phyloP scores from a whole-genome alignment of 2,888 invertebrate species.

The Cheilosia impressa region DNA sequence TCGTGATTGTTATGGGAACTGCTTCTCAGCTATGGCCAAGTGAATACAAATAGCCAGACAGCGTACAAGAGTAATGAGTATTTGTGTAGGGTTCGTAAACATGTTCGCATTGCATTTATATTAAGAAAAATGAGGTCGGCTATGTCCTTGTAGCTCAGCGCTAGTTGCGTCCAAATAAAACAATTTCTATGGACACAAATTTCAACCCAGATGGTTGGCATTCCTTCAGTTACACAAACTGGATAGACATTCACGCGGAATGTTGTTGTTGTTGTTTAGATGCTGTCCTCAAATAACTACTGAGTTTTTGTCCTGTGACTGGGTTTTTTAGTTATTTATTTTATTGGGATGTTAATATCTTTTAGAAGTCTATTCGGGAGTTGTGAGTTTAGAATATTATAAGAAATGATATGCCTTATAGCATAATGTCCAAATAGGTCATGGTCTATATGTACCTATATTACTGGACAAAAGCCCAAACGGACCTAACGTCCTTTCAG shows the following conservation, averaged over 20 bases:
- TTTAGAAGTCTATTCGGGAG: neutral
- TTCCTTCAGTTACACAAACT: conserved; percentile 6
- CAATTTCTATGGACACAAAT: conserved; percentile 34
- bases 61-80: conserved; percentile 28
- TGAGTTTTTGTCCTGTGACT: neutral
- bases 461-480: no score
- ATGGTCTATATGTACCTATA: no score
- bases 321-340: neutral
- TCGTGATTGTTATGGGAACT: conserved; percentile 48
- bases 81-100: conserved; percentile 14
- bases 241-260: conserved; percentile 19
- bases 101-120: neutral
- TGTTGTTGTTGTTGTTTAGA: conserved; percentile 22
- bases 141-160: conserved; percentile 9
- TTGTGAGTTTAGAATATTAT: no score
- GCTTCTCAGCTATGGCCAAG: conserved; percentile 6
- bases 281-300: neutral
- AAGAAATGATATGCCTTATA: no score
- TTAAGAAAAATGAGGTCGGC: neutral
- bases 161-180: conserved; percentile 17
- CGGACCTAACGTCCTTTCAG: no score
- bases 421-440: no score
- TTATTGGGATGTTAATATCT: neutral
- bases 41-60: conserved; percentile 15
- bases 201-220: neutral